Percentiles rank a stretch among this genome's conserved stretches.
Conservation (phyloP, 2,797 vertebrate genomes). For the Halcyon smyrnensis region DNA sequence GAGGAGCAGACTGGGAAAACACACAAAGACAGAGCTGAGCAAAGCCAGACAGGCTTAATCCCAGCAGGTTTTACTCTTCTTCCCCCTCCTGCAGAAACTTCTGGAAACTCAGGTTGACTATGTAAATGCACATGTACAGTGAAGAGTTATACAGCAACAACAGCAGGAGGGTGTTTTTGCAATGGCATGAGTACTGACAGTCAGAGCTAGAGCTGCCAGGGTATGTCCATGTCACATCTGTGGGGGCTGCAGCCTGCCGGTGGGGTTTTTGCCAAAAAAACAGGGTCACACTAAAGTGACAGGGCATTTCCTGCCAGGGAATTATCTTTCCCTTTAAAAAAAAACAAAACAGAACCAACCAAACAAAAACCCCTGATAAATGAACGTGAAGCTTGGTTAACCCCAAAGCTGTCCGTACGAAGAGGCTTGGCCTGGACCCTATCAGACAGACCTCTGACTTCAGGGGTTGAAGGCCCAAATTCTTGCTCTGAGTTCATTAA, state of each 20-base stretch:
- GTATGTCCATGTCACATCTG: rapidly evolving
- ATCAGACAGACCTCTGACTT: neutral
- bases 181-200: rapidly evolving
- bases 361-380: neutral
- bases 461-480: neutral
- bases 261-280: neutral
- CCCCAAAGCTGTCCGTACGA: neutral
- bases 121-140: rapidly evolving
- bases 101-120: neutral
- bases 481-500: neutral
- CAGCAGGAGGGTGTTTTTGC: neutral
- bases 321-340: neutral
- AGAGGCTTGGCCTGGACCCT: neutral
- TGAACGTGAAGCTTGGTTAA: neutral
- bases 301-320: neutral
- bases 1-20: neutral
- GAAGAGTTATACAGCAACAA: neutral
- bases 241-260: rapidly evolving
- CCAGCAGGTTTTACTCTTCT: neutral
- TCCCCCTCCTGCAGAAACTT: neutral
- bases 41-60: neutral
- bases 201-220: neutral
- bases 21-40: neutral
- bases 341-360: neutral
- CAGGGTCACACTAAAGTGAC: neutral